Percentiles rank a stretch among this genome's conserved stretches.
Conservation (phyloP, 2,888 invertebrate species). For the Heteromurus nitidus region DNA sequence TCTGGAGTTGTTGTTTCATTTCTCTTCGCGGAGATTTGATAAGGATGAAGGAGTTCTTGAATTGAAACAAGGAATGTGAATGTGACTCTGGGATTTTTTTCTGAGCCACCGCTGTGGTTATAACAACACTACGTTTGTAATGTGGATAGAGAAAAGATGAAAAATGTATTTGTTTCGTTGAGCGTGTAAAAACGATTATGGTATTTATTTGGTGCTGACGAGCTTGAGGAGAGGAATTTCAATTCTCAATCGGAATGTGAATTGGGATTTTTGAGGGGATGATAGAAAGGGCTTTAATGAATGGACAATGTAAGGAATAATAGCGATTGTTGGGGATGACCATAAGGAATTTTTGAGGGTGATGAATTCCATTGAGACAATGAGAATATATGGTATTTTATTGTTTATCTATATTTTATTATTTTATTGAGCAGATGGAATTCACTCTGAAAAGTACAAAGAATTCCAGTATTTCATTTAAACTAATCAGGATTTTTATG, state of each 20-base stretch:
- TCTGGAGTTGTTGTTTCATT: no score
- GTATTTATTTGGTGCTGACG: constrained; percentile 9
- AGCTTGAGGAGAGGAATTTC: neutral
- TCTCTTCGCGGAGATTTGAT: neutral
- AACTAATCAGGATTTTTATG: no score
- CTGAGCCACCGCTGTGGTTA: constrained; percentile 29
- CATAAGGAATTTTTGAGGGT: constrained; percentile 14
- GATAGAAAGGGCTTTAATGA: neutral
- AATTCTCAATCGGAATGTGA: neutral
- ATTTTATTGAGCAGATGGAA: no score
- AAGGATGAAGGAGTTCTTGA: neutral
- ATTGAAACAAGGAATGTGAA: constrained; percentile 8
- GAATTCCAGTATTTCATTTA: no score
- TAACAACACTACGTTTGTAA: constrained; percentile 21
- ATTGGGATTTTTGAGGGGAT: neutral
- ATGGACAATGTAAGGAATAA: neutral
- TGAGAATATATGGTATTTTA: no score
- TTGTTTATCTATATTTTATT: no score
- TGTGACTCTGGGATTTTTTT: constrained; percentile 3
- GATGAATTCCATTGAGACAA: no score
- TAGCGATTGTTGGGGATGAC: neutral
- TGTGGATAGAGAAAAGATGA: neutral
- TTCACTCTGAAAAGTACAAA: no score
- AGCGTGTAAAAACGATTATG: constrained; percentile 42
- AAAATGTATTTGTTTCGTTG: constrained; percentile 19